Base-by-base conservation (phyloP, 2,113 vertebrate genomes). In the Actinemys pallida region DNA sequence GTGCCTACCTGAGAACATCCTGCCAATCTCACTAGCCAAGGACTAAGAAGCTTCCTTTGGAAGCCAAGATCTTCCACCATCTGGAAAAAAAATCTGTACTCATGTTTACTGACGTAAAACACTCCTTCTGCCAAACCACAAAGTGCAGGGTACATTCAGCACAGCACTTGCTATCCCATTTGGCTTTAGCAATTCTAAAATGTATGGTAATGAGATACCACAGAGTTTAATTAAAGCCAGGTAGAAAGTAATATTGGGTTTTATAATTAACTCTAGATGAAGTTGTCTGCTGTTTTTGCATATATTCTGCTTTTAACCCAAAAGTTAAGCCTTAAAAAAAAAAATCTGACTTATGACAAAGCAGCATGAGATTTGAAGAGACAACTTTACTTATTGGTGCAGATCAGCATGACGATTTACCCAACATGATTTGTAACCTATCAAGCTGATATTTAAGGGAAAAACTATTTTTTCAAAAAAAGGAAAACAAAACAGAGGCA, bases 271-370 rank as follows among this genome's bases (percentile, higher is more conserved):
- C 85, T 88, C 52, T 62, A 89, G 81, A 69, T 87, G 54, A 89
- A 89, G 54, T 22, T 82, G 69, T 76, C 81, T 89, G 75, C 13
- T 59, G 57, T 59, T 59, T 27, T 87, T 59, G 27, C 10, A 75
- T 76, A 31, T 25, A 85, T 47, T 87, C 27, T 83, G 56, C 56
- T 84, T 82, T 79, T 72, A 54, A 90, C 52, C 87, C 92, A 56
- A 87, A 92, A 90, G 8, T 65, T 42, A 93, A 95, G 84, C 93
- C 59, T 50, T 65, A 92, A 90, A 95, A 39, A 6, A 8, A 50
- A 50, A 50, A 90, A 59, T 29, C 27, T 10, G 24, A 9, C 10
- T 56, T 24, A 56, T 59, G 57, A 59, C 22, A 57, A 11, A 82
- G 31, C 9, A 57, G 24, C 85, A 53, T 24, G 80, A 24, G 50